Conservation (phyloP, 1,140 invertebrate species). For the Helicoverpa armigera region DNA sequence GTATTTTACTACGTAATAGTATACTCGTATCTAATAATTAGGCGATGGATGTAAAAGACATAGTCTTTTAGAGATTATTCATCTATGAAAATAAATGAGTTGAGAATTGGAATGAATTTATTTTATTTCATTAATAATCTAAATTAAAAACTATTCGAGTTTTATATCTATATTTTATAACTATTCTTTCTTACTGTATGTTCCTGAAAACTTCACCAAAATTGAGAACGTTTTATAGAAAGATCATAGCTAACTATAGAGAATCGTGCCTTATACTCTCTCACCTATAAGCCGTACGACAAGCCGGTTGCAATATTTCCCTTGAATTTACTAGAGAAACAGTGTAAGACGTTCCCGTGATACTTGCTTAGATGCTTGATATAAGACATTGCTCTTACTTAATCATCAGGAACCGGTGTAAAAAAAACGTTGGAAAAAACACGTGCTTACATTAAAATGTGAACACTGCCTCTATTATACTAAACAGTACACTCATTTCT, state of each 20-base stretch:
- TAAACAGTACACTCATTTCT: background rate
- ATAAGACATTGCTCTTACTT: too few species aligned
- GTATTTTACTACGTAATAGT: constrained; percentile 49
- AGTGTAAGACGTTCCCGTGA: too few species aligned
- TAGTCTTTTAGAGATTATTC: constrained; percentile 62
- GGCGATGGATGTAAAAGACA: constrained; percentile 57
- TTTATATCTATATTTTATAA: too few species aligned
- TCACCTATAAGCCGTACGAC: too few species aligned
- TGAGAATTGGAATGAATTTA: constrained; percentile 22
- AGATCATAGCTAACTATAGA: too few species aligned
- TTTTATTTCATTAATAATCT: background rate
- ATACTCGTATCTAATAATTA: constrained; percentile 56
- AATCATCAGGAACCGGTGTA: too few species aligned
- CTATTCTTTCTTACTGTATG: too few species aligned
- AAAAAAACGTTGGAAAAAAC: background rate
- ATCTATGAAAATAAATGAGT: constrained; percentile 55
- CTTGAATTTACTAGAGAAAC: too few species aligned
- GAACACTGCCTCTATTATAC: background rate
- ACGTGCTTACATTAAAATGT: background rate
- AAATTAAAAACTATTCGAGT: too few species aligned
- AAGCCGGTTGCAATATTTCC: too few species aligned
- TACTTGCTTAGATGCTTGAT: too few species aligned
- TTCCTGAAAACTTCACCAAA: background rate
- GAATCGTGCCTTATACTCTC: too few species aligned
- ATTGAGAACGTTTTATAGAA: background rate